Evolutionary conservation across 2,797 vertebrate species (phyloP), one percentile per base, ranked within the genome.

Genomic region (Astyanax mexicanus): DNA sequence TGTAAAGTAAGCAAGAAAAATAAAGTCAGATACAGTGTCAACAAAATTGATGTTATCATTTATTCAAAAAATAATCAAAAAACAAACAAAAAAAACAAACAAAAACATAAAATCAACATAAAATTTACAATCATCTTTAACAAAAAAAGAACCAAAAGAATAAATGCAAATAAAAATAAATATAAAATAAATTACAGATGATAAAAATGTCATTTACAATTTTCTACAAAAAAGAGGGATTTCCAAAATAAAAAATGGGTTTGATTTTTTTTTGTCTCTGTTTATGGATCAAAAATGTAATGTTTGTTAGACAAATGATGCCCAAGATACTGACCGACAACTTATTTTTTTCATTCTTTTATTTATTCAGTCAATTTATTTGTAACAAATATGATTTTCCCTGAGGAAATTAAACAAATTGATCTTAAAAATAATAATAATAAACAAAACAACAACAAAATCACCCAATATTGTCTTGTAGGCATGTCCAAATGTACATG

Each of bases 341-440:
- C 12, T 29, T 29, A 55, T 55, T 62, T 75, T 62, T 82, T 64
- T 82, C 42, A 80, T 83, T 84, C 49, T 71, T 57, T 81, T 81
- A 65, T 83, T 79, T 84, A 80, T 85, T 74, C 79, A 86, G 69
- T 84, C 72, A 79, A 75, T 87, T 85, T 69, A 40, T 87, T 85
- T 57, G 55, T 67, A 85, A 86, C 77, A 88, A 85, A 90, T 83
- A 85, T 78, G 84, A 64, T 72, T 88, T 92, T 89, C 84, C 92
- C 90, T 92, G 90, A 93, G 88, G 89, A 90, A 92, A 92, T 83
- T 64, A 85, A 82, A 82, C 85, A 80, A 88, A 35, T 35, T 77
- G 77, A 89, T 76, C 79, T 68, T 29, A 27, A 58, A 44, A 40
- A 40, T 29, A 61, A 9, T 12, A 58, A 23, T 13, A 42, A 27